Base-by-base conservation (phyloP, 2,113 vertebrate species). In the Burhinus bistriatus region DNA sequence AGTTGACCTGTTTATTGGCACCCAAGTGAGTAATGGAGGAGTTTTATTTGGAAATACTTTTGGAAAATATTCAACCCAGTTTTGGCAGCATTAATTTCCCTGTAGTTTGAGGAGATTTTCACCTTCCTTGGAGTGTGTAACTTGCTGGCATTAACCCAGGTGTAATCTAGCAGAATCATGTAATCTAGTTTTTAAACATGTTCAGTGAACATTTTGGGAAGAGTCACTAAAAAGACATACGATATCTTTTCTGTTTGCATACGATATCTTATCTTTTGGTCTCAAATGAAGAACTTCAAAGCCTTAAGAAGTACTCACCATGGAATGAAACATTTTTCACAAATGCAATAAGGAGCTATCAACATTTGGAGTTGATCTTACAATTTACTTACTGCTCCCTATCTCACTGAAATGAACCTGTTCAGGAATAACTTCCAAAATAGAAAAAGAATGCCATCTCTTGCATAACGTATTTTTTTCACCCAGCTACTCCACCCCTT, bases 31-130 rank as follows among this genome's bases (percentile, higher is more conserved):
- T 96, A 97, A 93, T 80, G 58, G 73, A 95, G 69, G 44, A 96
- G 42, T 97, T 98, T 98, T 97, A 96, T 97, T 97, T 98, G 95
- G 97, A 98, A 97, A 96, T 95, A 96, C 52, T 97, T 94, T 97
- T 97, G 96, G 95, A 97, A 95, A 77, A 34, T 88, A 94, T 97
- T 97, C 97, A 98, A 93, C 52, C 68, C 30, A 79, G 27, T 94
- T 94, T 84, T 96, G 96, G 93, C 96, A 96, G 65, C 79, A 95
- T 93, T 95, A 95, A 97, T 98, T 97, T 96, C 90, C 64, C 71
- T 96, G 55, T 69, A 94, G 72, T 97, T 97, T 93, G 55, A 21
- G 89, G 52, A 97, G 87, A 97, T 97, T 98, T 98, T 98, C 96
- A 97, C 96, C 79, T 98, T 96, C 95, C 76, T 95, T 70, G 18